Evolutionary conservation across 2,888 invertebrate genomes (phyloP), one percentile per base, ranked within the genome.

Genomic region (Germaria angustata): DNA sequence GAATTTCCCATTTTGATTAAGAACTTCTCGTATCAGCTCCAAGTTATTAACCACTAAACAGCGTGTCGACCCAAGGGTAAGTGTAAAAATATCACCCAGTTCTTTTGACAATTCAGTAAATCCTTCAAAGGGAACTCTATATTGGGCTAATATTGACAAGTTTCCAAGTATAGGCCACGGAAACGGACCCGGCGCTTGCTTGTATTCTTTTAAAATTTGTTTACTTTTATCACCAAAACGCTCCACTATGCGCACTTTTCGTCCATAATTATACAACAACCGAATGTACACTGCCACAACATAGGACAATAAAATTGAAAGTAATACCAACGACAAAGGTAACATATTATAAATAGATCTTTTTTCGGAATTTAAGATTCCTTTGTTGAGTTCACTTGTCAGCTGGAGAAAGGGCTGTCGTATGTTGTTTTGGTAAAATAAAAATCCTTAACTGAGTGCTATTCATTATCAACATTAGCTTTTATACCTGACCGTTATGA

Each of bases 41-140:
- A 95, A 92, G 89, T 93, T 95, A 89, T 95, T 95, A 72, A 96
- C 95, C 13, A 96, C 94, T n/a, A 96, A 91, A 90, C 96, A 96
- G 71, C 93, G 93, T 0, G 93, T 92, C 7, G 93, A 90, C 9
- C 96, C 96, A 82, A 96, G 91, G 69, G 92, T 93, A 80, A 96
- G 92, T 84, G 93, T 93, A 90, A 93, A 96, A 39, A 95, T 93
- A 85, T 95, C 94, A 7, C 96, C 96, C 88, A 95, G 95, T 32
- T 92, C 90, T 86, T 93, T 93, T 15, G 95, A 92, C 44, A 96
- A 89, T 20, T 92, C 93, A 0, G 95, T 94, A 86, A 96, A 95
- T 1, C 93, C 93, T 86, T 94, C 93, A 86, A 95, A 95, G 0
- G 96, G 95, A 17, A 93, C 93, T 59, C 93, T 93, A 84, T 92